Percentiles rank a stretch among this genome's conserved stretches.
phyloP scores from a whole-genome alignment of 2,113 vertebrate genomes.

The Ailurus styani region DNA sequence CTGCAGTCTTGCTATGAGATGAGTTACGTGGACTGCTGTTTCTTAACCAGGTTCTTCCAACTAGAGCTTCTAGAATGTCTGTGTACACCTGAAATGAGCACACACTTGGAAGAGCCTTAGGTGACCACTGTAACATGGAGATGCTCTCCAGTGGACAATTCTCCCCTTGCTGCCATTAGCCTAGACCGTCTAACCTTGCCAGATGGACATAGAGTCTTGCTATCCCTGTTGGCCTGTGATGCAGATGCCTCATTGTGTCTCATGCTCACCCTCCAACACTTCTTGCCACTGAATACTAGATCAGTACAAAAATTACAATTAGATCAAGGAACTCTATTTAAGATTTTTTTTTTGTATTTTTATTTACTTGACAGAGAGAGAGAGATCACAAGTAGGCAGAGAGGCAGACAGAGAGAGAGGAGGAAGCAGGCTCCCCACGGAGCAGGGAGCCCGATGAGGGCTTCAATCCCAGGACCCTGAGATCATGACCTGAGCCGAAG shows the following conservation, averaged over 20 bases:
- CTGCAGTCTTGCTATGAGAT: background rate
- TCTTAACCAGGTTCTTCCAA: background rate
- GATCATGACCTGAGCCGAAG: too few species aligned
- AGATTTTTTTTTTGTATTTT: too few species aligned
- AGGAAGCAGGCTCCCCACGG: too few species aligned
- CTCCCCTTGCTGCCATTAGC: background rate
- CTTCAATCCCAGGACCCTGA: too few species aligned
- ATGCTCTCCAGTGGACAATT: accelerated
- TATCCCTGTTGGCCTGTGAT: background rate
- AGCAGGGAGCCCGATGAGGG: too few species aligned
- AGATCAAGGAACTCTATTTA: background rate
- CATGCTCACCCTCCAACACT: background rate
- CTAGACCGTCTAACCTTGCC: background rate
- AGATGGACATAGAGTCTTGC: background rate
- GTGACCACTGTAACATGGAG: background rate
- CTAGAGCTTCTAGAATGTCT: background rate
- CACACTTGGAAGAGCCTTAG: background rate
- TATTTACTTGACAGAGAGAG: too few species aligned
- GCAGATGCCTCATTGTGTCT: accelerated
- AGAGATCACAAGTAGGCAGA: too few species aligned
- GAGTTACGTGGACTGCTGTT: background rate
- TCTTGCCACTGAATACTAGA: background rate
- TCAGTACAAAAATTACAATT: background rate
- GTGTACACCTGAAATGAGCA: background rate
- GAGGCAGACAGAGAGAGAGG: too few species aligned